Base-by-base conservation (phyloP, 2,888 invertebrate species). In the Cryptocephalus moraei region DNA sequence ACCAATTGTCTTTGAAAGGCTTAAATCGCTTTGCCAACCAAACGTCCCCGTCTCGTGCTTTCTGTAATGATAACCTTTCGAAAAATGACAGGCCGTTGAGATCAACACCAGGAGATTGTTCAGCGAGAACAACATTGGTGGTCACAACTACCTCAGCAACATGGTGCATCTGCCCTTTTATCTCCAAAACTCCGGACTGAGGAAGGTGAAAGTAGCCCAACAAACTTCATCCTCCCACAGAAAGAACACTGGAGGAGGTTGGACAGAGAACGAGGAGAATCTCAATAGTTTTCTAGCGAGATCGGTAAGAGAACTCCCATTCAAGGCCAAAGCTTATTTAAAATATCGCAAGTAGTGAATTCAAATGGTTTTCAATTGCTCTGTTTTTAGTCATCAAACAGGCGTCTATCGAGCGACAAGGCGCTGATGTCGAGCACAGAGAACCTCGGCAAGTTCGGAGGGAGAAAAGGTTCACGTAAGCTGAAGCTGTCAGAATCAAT, bases 111-210 rank as follows among this genome's bases (percentile, higher is more conserved):
- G 89, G 11, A 79, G 91, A 14, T 78, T 91, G 33, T 88, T 93
- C 61, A 86, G 85, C 33, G 95, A 95, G 69, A 91, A 86, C 52
- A 89, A 87, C 68, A 93, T 96, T 57, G 93, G 93, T 49, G 95
- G 95, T 0, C 92, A 94, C 75, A 90, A 89, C 71, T 95, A 94
- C 66, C 74, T 96, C 43, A 81, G 91, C 53, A 97, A 97, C 69
- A 85, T 97, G 77, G 93, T 99, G 22, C 97, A 96, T 68, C 76
- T 99, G 62, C 99, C 99, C 0, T 97, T 99, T 73, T 99, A 93
- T 70, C 76, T 99, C 48, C 97, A 99, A 75, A 96, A 95, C 73
- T 93, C 95, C 1, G 95, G 94, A 9, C 72, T 97, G 50, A 79
- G 94, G 1, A 84, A 91, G 59, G 90, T 92, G 2, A 90, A 91